phyloP scores from a whole-genome alignment of 1,140 invertebrate species.

The Mactra quadrangularis region DNA sequence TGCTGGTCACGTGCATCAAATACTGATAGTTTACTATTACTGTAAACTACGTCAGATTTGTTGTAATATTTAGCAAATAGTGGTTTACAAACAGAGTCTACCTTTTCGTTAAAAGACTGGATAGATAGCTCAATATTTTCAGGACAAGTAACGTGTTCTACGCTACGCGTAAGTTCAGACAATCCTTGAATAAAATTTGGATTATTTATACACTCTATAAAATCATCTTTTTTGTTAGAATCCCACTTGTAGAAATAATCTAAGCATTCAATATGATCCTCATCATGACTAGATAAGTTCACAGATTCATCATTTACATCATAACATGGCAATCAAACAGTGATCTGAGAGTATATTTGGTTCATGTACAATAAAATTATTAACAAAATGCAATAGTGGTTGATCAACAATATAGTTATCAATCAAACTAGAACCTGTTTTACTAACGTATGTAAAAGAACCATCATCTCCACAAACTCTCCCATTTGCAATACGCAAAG shows the following conservation, averaged over 20 bases:
- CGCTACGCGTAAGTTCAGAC: too few species aligned
- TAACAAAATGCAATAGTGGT: not conserved
- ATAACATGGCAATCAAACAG: not conserved
- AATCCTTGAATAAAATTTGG: too few species aligned
- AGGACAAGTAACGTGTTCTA: too few species aligned
- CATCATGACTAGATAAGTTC: not conserved
- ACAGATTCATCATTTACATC: not conserved
- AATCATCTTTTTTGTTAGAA: conserved; percentile 29
- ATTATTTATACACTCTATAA: conserved; percentile 7
- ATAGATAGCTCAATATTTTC: not conserved
- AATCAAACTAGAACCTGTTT: conserved; percentile 26
- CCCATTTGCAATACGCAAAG: conserved; percentile 25
- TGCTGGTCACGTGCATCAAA: not conserved
- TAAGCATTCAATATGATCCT: not conserved
- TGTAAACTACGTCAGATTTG: not conserved
- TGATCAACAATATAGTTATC: conserved; percentile 3
- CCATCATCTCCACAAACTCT: not conserved
- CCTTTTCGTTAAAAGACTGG: not conserved
- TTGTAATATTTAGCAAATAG: not conserved
- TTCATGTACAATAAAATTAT: not conserved
- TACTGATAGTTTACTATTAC: not conserved
- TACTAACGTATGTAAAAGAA: conserved; percentile 10
- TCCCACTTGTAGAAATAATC: conserved; percentile 17
- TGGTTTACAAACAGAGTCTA: not conserved
- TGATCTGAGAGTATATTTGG: conserved; percentile 40